Percentiles rank a stretch among this genome's conserved stretches.
These are phyloP conservation scores for Eurystomus glaucurus DNA, from an alignment of 2,797 vertebrate genomes.

Conservation along the genomic window DNA sequence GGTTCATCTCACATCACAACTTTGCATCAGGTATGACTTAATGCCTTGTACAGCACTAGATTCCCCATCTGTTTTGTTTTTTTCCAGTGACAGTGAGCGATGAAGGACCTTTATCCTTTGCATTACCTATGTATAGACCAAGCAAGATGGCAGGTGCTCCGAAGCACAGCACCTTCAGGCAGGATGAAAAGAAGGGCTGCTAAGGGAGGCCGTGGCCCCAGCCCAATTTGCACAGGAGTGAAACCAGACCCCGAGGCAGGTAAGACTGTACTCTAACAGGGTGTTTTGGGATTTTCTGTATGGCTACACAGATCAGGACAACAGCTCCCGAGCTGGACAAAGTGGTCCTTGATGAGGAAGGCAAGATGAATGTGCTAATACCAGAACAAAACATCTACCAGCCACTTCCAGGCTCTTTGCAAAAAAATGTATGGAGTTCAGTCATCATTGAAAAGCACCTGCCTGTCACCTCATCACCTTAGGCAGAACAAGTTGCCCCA, in stretches of 20 bases:
- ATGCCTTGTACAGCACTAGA: neutral
- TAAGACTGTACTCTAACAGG: neutral
- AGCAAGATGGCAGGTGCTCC: neutral
- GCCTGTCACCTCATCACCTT: neutral
- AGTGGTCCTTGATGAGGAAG: neutral
- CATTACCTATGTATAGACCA: neutral
- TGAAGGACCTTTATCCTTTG: neutral
- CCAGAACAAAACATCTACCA: neutral
- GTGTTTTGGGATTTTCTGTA: neutral
- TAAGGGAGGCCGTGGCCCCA: neutral
- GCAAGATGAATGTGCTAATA: neutral
- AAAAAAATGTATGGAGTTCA: fast-evolving
- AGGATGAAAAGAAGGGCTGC: neutral
- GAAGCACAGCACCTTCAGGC: neutral
- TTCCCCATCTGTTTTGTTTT: neutral
- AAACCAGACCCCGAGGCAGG: neutral
- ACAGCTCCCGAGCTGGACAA: neutral
- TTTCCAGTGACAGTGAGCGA: neutral
- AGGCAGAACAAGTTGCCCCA: neutral
- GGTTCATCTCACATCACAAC: neutral
- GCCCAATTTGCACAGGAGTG: fast-evolving
- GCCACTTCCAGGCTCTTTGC: neutral
- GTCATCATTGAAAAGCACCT: neutral
- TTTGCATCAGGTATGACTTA: neutral
- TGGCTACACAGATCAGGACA: neutral